A percentile compares a stretch with the other conserved stretches of the same genome.
Conservation (phyloP, 2,888 invertebrate genomes). For the Pandemis cinnamomeana region DNA sequence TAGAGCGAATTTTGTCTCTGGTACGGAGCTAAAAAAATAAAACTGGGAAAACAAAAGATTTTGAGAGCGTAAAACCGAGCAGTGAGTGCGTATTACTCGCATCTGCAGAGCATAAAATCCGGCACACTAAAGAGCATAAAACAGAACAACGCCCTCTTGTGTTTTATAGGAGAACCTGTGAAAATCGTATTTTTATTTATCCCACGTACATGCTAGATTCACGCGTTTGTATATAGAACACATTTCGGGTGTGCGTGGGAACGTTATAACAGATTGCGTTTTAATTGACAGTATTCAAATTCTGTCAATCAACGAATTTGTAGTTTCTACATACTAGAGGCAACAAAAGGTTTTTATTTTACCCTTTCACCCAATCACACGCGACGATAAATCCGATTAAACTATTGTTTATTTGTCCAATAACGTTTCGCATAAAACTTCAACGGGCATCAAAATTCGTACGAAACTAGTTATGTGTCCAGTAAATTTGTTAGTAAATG, state of each 20-base stretch:
- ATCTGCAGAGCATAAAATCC: conserved; percentile 13
- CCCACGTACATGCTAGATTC: neutral
- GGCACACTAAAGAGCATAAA: conserved; percentile 18
- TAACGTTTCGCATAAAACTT: conserved; percentile 17
- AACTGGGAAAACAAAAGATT: conserved; percentile 13
- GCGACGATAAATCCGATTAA: conserved; percentile 45
- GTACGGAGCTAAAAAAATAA: conserved; percentile 12
- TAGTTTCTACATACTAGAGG: neutral
- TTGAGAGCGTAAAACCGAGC: conserved; percentile 15
- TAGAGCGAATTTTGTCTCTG: conserved; percentile 2
- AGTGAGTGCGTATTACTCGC: conserved; percentile 7
- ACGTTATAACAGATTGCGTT: neutral
- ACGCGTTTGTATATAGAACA: neutral
- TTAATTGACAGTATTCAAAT: conserved; percentile 15
- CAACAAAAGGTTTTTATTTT: neutral
- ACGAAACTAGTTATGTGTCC: conserved; percentile 58
- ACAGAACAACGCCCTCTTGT: conserved; percentile 18
- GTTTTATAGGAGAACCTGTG: neutral
- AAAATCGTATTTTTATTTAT: conserved; percentile 6
- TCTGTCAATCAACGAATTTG: conserved; percentile 25
- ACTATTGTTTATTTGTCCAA: conserved; percentile 46
- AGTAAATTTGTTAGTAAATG: conserved; percentile 57
- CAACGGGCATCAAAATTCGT: conserved; percentile 51
- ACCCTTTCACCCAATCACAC: conserved; percentile 19
- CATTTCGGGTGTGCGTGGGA: neutral